Evolutionary conservation across 2,113 vertebrate species (phyloP).

Genomic region (Penelope pileata): DNA sequence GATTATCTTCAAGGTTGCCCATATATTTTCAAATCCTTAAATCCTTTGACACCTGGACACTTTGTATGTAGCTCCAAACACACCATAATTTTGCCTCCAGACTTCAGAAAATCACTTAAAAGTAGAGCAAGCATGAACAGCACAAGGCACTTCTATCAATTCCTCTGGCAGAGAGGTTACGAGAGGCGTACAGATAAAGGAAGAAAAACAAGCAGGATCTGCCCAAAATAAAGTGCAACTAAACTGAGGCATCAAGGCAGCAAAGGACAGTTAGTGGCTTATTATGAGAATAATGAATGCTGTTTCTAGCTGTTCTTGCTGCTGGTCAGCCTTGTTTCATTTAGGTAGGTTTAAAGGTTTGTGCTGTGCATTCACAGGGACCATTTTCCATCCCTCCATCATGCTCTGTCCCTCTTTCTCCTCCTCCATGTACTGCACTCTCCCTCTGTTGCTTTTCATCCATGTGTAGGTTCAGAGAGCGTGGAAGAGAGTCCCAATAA

Average conservation of each 20-base stretch:
- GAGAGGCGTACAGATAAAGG: neutral
- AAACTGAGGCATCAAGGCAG: neutral
- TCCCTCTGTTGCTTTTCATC: neutral
- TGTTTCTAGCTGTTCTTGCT: neutral
- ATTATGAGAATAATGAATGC: neutral
- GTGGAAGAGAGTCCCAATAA: neutral
- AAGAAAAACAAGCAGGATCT: neutral
- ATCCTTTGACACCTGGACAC: neutral
- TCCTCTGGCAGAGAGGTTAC: neutral
- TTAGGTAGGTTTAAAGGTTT: neutral
- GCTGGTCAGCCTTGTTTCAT: neutral
- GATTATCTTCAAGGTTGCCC: neutral
- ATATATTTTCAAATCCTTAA: conserved; percentile 34
- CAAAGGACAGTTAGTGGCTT: neutral
- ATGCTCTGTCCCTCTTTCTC: neutral
- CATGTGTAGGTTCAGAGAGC: rapidly evolving
- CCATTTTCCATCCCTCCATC: neutral
- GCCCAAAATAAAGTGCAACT: neutral
- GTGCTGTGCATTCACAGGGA: neutral
- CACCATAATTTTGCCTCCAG: neutral
- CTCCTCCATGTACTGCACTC: rapidly evolving
- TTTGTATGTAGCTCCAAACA: neutral
- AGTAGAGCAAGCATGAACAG: neutral
- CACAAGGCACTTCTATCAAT: neutral
- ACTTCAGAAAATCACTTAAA: neutral